Conservation (phyloP, 2,797 vertebrate species). For the Todus mexicanus region DNA sequence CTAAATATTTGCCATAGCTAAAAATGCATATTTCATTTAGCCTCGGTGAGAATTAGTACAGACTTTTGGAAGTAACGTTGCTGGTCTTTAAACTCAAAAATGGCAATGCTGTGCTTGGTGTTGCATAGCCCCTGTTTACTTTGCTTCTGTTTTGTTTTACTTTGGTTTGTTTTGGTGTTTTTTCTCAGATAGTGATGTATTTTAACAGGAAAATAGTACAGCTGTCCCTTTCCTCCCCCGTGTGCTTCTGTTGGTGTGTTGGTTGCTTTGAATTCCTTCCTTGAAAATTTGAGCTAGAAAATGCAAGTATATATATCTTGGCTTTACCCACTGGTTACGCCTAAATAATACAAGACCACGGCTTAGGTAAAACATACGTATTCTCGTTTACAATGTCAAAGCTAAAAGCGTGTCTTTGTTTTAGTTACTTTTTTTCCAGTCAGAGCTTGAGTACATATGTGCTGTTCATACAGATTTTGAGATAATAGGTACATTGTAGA, state of each 20-base stretch:
- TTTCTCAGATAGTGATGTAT: neutral
- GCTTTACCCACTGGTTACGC: neutral
- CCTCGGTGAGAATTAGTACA: neutral
- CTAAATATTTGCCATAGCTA: neutral
- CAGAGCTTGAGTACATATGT: neutral
- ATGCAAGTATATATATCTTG: neutral
- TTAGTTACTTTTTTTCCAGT: neutral
- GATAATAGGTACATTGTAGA: neutral
- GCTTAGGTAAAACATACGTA: neutral
- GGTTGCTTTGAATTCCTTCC: neutral
- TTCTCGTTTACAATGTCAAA: neutral
- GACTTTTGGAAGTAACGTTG: neutral
- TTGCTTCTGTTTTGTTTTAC: neutral
- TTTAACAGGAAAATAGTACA: slow-evolving; percentile 27
- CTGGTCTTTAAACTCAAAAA: neutral
- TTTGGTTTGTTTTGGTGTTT: neutral
- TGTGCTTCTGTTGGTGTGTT: neutral
- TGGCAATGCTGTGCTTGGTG: neutral
- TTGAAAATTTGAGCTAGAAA: neutral
- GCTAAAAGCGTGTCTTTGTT: neutral
- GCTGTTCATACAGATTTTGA: neutral
- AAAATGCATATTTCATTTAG: neutral
- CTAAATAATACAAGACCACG: neutral
- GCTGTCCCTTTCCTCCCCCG: slow-evolving; percentile 1
- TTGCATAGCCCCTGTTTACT: neutral